Conservation (phyloP, 2,888 invertebrate species). For the Oligia latruncula region DNA sequence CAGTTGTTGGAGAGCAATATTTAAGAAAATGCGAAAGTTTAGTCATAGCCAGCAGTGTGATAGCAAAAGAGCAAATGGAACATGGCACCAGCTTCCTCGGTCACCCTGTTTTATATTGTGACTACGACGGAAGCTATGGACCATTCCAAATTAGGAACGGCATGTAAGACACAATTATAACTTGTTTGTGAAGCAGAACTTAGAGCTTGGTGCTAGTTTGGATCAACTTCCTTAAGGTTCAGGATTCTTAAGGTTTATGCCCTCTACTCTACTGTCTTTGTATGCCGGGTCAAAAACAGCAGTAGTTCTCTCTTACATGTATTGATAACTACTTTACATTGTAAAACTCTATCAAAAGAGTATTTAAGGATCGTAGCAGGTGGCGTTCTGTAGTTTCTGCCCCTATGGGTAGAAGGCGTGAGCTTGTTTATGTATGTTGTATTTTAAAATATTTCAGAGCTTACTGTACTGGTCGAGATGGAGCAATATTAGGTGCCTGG, state of each 20-base stretch:
- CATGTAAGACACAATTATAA: constrained; percentile 83
- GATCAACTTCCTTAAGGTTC: neutral
- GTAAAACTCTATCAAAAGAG: too few species aligned
- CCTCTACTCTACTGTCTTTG: neutral
- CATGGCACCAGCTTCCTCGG: constrained; percentile 91
- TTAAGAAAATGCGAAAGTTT: constrained; percentile 92
- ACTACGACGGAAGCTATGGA: constrained; percentile 92
- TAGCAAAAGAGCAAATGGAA: constrained; percentile 88
- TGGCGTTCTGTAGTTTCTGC: too few species aligned
- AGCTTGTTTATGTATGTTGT: neutral
- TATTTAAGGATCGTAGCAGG: too few species aligned
- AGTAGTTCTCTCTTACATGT: neutral
- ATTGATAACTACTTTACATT: neutral
- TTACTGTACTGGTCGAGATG: constrained; percentile 91
- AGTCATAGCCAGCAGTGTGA: constrained; percentile 87
- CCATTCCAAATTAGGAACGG: constrained; percentile 88
- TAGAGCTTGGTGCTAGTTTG: neutral
- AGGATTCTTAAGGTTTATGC: neutral
- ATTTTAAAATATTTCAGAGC: constrained; percentile 82
- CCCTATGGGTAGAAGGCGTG: too few species aligned
- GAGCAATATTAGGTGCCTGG: constrained; percentile 89
- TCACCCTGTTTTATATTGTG: constrained; percentile 89
- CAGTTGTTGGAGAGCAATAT: constrained; percentile 89
- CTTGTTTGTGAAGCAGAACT: constrained; percentile 2
- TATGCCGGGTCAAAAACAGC: neutral